Evolutionary conservation across 2,797 vertebrate genomes (phyloP).

Genomic region (Anguilla pacifica): DNA sequence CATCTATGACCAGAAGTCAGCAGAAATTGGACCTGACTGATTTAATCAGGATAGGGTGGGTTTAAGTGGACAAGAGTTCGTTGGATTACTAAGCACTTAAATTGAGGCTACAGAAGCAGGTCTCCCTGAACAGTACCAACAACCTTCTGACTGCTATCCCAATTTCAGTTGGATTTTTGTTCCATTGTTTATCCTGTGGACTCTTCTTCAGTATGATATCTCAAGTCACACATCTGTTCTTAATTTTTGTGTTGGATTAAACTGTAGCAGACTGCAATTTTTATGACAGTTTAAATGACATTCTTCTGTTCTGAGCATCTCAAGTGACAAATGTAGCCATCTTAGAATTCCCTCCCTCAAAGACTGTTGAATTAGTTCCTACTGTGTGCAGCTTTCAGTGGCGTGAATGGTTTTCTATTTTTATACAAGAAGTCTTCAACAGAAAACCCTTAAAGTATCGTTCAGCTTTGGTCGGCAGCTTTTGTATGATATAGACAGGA

Average conservation of each 20-base stretch:
- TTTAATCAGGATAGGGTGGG: background rate
- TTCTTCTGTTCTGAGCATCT: background rate
- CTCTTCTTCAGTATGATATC: background rate
- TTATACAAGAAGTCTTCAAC: background rate
- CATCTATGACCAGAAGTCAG: too few relatives aligned
- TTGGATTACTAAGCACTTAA: background rate
- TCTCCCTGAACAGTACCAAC: background rate
- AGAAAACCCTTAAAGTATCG: slow-evolving; percentile 2
- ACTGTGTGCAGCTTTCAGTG: background rate
- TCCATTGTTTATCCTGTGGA: background rate
- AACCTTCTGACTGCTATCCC: background rate
- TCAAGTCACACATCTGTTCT: background rate
- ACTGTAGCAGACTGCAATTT: background rate
- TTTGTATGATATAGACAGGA: background rate
- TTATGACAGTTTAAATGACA: background rate
- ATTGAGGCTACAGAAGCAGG: background rate
- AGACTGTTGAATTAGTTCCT: background rate
- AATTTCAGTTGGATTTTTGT: background rate
- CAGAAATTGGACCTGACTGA: too few relatives aligned
- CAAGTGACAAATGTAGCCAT: background rate
- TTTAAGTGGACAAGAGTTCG: background rate
- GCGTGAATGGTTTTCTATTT: background rate
- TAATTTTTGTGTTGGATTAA: background rate
- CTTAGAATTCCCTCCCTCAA: background rate
- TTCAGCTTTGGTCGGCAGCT: background rate